Evolutionary conservation across 37 sponge, comb jelly and placozoan species (phyloP), one percentile per base, ranked within the genome.

Genomic region (Geodia barretti): DNA sequence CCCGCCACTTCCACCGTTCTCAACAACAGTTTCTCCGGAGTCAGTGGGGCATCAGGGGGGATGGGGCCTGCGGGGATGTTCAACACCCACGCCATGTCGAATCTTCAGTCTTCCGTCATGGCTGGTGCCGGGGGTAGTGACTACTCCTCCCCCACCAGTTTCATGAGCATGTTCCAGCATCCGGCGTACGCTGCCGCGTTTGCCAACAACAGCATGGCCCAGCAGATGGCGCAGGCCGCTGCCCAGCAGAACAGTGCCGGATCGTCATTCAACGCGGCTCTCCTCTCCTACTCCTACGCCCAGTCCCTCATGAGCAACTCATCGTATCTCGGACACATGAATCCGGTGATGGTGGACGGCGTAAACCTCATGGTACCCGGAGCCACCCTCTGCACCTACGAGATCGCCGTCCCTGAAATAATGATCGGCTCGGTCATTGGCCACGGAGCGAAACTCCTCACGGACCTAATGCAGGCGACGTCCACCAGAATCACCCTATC

Each of bases 321-420:
- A 42, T 71, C 86, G 0, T 79, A 78, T 64, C 77, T 62, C 62
- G 26, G 64, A 5, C 79, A 78, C 38, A 60, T 62, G 41, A 64
- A 77, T 31, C 86, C 86, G 0, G 86, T 78, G 61, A 72, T 86
- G 86, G 77, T 87, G 30, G 88, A 88, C 32, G 88, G 87, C 23
- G 89, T 88, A 7, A 84, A 92, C 68, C 54, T 92, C 54, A 67
- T 73, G 1, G 66, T 84, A 3, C 89, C 93, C 1, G 93, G 93
- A 2, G 89, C 93, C 20, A 92, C 93, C 5, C 77, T 88, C 0
- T 80, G 78, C 43, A 92, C 93, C 11, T 87, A 85, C 58, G 93
- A 96, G 58, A 82, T 96, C 0, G 83, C 94, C 24, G 62, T 96
- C 14, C 96, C 96, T 0, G 94, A 92, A 41, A 67, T 72, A 43